Evolutionary conservation across 1,140 invertebrate species (phyloP), one percentile per base, ranked within the genome.

Genomic region (Eumeta japonica): DNA sequence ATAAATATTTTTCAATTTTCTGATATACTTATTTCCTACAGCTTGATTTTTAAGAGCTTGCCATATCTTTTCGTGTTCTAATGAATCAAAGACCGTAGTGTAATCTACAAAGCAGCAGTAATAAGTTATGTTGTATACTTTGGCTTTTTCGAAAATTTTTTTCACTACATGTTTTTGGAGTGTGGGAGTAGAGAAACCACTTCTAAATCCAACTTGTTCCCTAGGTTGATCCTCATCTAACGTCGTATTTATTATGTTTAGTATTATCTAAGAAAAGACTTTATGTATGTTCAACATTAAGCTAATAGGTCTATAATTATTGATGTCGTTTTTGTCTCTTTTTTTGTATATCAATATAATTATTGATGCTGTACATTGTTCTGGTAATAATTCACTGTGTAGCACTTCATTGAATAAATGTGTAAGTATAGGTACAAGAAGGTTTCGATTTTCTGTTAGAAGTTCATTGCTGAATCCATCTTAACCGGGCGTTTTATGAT

Each of bases 391-490:
- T 9, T 18, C 32, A 4, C 5, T 34, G n/a, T 34, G 16, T 18
- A 34, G 15, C 3, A 18, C 10, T 11, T 34, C 32, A 18, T 34
- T 34, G 12, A 34, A 34, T 1, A 34, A 3, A 11, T 18, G 16
- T 11, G 4, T 34, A 3, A n/a, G n/a, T n/a, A 18, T 9, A 12
- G 32, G 32, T 16, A 16, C 12, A 1, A 34, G 16, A 11, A n/a
- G 2, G 10, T 34, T 11, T 16, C 2, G 17, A 3, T 16, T 34
- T 2, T 4, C 4, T 36, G 16, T 37, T 1, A 51, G 16, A 0
- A 42, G 16, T 20, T 52, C 43, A 13, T 52, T 52, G 15, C 16
- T 32, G 3, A 52, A 46, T 10, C 24, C 17, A 12, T 46, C 43
- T 16, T 41, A 32, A 1, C 48, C 48, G n/a, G 48, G 35, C 0